Conservation (phyloP, 2,113 vertebrate species). For the Mesoclemmys tuberculata region DNA sequence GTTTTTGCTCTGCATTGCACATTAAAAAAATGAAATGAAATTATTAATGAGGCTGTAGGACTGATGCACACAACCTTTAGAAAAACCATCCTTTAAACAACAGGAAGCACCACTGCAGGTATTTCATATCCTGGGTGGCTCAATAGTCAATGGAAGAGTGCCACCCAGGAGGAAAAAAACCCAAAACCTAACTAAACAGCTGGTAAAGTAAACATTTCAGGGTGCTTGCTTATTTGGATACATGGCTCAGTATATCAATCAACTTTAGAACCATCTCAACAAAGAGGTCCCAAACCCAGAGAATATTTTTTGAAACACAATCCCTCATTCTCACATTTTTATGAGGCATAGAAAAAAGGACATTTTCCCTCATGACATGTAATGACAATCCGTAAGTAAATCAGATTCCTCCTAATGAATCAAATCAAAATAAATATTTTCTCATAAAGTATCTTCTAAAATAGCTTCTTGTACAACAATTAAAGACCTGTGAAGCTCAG, state of each 20-base stretch:
- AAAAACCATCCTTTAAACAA: not conserved
- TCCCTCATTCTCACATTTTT: not conserved
- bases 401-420: not conserved
- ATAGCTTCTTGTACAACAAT: not conserved
- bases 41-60: not conserved
- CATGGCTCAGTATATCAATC: too few relatives aligned
- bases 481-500: not conserved
- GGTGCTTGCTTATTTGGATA: too few relatives aligned
- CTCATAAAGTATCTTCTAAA: not conserved
- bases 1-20: not conserved
- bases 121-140: too few relatives aligned
- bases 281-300: not conserved
- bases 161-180: fast-evolving
- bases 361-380: too few relatives aligned
- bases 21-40: not conserved
- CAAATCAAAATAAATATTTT: not conserved
- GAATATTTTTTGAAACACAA: not conserved
- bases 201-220: too few relatives aligned
- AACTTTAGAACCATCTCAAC: not conserved
- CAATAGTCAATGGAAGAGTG: not conserved
- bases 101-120: not conserved
- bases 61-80: fast-evolving
- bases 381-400: not conserved
- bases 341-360: not conserved
- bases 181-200: too few relatives aligned